Base-by-base conservation (phyloP, 2,797 vertebrate species). In the Pangasius djambal region DNA sequence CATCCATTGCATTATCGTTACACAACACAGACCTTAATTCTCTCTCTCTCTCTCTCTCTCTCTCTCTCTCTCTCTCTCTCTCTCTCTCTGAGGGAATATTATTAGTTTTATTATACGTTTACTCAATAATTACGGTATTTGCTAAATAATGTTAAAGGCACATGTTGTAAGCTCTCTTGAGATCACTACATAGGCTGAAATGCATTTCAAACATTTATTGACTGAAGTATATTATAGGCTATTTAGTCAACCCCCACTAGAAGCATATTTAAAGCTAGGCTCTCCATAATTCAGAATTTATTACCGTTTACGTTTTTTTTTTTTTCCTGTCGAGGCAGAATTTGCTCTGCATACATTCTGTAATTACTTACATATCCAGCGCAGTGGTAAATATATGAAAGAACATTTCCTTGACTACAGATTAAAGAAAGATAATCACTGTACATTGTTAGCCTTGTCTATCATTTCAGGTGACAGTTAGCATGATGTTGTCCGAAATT, bases 211-310 rank as follows among this genome's bases (percentile, higher is more conserved):
- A 57, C 48, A 81, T 85, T 90, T 83, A 85, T 85, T 82, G 83
- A 72, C 59, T 85, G 13, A 67, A 48, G 85, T 86, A n/a, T 88
- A 78, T 89, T 89, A 81, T 34, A 72, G 57, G 72, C 63, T 84
- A 12, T 81, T 88, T 88, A 89, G 44, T 87, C 16, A 69, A 65
- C 3, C 50, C 61, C 34, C 79, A 34, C 59, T 85, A 67, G 63
- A 9, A 81, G 67, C 31, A 22, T 86, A 31, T 86, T 87, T 70
- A 87, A 90, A 90, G 78, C 87, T 55, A 12, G 22, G 3, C 15
- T 72, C 90, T 81, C 75, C 75, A 20, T 6, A 78, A 20, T 3
- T 78, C 75, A 78, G 48, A 52, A 52, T 78, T 79, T 31, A 78
- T 52, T 31, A 20, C 28, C 77, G 18, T 31, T 18, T 79, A 4